A percentile compares a stretch with the other conserved stretches of the same genome.
Evolutionary conservation across 2,888 invertebrate genomes (phyloP).

Genomic region (Celastrina argiolus): DNA sequence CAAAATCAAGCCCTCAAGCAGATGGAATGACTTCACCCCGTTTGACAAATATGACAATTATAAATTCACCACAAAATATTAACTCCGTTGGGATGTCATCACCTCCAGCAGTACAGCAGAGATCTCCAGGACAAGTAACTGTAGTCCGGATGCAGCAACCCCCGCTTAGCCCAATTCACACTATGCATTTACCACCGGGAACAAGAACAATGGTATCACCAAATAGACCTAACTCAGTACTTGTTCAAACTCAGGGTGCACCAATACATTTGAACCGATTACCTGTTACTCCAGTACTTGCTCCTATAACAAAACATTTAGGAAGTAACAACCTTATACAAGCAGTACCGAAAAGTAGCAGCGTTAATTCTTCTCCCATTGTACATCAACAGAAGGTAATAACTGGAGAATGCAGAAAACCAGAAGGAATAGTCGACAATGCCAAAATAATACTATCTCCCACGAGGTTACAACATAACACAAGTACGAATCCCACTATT

Average conservation of each 20-base stretch:
- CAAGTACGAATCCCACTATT: slow-evolving; percentile 53
- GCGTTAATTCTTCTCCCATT: slow-evolving; percentile 45
- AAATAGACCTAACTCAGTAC: slow-evolving; percentile 64
- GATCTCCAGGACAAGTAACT: slow-evolving; percentile 69
- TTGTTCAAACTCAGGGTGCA: slow-evolving; percentile 67
- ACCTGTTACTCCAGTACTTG: slow-evolving; percentile 77
- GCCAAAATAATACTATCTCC: slow-evolving; percentile 68
- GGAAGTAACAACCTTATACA: slow-evolving; percentile 66
- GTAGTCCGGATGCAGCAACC: slow-evolving; percentile 75
- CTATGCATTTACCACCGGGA: slow-evolving; percentile 60
- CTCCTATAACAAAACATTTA: slow-evolving; percentile 77
- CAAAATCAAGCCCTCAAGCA: slow-evolving; percentile 56
- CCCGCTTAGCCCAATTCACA: slow-evolving; percentile 65
- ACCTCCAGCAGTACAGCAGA: slow-evolving; percentile 59
- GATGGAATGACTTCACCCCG: slow-evolving; percentile 63
- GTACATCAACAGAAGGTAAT: slow-evolving; percentile 63
- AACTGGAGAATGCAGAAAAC: slow-evolving; percentile 51
- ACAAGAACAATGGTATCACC: slow-evolving; percentile 66
- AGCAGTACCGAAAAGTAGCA: slow-evolving; percentile 52
- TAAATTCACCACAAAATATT: slow-evolving; percentile 55
- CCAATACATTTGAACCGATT: slow-evolving; percentile 74
- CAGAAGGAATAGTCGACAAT: slow-evolving; percentile 51
- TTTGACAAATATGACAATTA: slow-evolving; percentile 59
- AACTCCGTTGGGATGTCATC: slow-evolving; percentile 57
- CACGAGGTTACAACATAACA: slow-evolving; percentile 51